Base-by-base conservation (phyloP, 2,113 vertebrate species). In the Arvicanthis niloticus region DNA sequence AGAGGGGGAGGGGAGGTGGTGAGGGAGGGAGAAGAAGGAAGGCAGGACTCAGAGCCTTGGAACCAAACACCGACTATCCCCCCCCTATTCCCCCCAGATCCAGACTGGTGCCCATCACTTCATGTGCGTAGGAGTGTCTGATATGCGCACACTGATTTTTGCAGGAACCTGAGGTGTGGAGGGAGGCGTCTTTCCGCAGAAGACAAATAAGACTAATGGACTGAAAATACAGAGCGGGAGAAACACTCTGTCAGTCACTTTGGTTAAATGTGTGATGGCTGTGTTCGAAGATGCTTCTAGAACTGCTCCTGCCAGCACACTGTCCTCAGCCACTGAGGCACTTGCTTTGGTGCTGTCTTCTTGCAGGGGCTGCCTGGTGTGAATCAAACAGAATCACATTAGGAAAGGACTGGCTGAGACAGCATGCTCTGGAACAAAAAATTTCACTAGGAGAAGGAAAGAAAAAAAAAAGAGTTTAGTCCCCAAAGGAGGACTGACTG, bases 361-460 rank as follows among this genome's bases (percentile, higher is more conserved):
- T 96, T 87, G 91, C 56, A 72, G 77, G 77, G 80, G 86, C 73
- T 70, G 95, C 75, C 90, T 16, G 15, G 86, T 92, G 82, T 51
- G 97, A 96, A 96, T 96, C 97, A 97, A 97, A 96, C 88, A 87
- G 96, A 97, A 98, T 96, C 88, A 37, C 95, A 84, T 97, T 94
- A 96, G 91, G 42, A 62, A 78, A 91, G 81, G 86, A 87, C 89
- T 96, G 68, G 22, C 91, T 89, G 91, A 89, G 92, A 87, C 86
- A 86, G 89, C 77, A 62, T 86, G 89, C 67, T 65, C 77, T 84
- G 82, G 93, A 97, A 96, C 86, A 62, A 85, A 95, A 95, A 91
- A 68, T 67, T 91, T 91, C 94, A 75, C 15, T 75, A 62, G 76
- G 82, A 86, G 81, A 91, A 68, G 86, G 70, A 81, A 93, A 51